These are phyloP conservation scores for Trissoscelio sp. DNA, from an alignment of 2,888 invertebrate species.

Conservation along the genomic window DNA sequence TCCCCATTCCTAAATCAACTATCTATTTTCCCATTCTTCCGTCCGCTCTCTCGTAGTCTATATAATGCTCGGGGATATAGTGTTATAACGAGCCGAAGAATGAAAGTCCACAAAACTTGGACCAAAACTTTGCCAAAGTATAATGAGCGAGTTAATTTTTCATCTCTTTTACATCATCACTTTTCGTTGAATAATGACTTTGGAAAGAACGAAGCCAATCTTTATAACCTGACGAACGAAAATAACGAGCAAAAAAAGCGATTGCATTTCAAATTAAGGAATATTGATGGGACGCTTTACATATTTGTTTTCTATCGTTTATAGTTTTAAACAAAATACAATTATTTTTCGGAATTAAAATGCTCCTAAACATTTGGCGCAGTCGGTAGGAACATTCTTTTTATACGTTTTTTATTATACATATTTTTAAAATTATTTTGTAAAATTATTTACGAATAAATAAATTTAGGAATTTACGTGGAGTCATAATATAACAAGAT, in stretches of 20 bases:
- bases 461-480: too few species aligned
- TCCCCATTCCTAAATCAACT: constrained; percentile 67
- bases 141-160: constrained; percentile 78
- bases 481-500: too few species aligned
- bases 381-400: background rate
- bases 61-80: constrained; percentile 66
- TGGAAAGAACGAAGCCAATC: constrained; percentile 50
- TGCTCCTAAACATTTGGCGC: too few species aligned
- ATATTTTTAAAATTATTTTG: too few species aligned
- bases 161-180: constrained; percentile 74
- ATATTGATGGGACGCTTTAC: too few species aligned
- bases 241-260: background rate
- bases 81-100: constrained; percentile 73
- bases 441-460: too few species aligned
- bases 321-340: constrained; percentile 37
- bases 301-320: too few species aligned
- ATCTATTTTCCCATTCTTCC: constrained; percentile 59
- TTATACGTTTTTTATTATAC: too few species aligned
- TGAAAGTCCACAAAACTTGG: constrained; percentile 76
- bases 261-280: background rate
- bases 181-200: constrained; percentile 71
- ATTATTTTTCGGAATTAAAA: too few species aligned
- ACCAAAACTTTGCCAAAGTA: constrained; percentile 72
- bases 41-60: constrained; percentile 54
- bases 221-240: constrained; percentile 39